Conservation (phyloP, 2,113 vertebrate genomes). For the Polypterus senegalus region DNA sequence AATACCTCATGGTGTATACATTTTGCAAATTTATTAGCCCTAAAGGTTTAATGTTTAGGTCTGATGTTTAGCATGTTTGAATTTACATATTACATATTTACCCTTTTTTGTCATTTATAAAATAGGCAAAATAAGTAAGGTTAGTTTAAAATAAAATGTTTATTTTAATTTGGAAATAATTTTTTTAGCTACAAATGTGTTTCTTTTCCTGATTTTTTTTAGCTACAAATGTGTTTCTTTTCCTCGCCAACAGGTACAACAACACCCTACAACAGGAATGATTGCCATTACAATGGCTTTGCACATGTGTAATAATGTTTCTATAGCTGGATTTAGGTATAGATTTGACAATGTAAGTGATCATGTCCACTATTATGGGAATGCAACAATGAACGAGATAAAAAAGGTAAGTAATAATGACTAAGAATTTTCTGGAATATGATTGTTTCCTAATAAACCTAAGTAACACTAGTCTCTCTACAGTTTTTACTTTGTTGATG, state of each 20-base stretch:
- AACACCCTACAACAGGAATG: constrained; percentile 62
- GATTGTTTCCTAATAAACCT: background rate
- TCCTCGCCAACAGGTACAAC: constrained; percentile 41
- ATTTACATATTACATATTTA: too few relatives aligned
- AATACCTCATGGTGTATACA: too few relatives aligned
- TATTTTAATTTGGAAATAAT: background rate
- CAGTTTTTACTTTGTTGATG: too few relatives aligned
- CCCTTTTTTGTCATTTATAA: too few relatives aligned
- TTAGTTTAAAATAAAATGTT: too few relatives aligned
- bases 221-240: constrained; percentile 18
- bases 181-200: constrained; percentile 7
- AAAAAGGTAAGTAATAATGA: constrained; percentile 43
- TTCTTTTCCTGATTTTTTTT: background rate
- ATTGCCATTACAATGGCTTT: constrained; percentile 60
- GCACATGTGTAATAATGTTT: constrained; percentile 59
- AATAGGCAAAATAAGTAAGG: too few relatives aligned
- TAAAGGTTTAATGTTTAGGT: too few relatives aligned
- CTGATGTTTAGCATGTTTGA: too few relatives aligned
- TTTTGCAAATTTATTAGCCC: too few relatives aligned
- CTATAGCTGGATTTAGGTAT: constrained; percentile 61
- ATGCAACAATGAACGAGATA: constrained; percentile 61
- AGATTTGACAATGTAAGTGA: constrained; percentile 44
- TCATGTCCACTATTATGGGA: constrained; percentile 62
- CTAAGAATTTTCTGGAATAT: background rate
- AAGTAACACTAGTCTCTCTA: too few relatives aligned